phyloP scores from a whole-genome alignment of 2,797 vertebrate species.

The Macrochelys suwanniensis region DNA sequence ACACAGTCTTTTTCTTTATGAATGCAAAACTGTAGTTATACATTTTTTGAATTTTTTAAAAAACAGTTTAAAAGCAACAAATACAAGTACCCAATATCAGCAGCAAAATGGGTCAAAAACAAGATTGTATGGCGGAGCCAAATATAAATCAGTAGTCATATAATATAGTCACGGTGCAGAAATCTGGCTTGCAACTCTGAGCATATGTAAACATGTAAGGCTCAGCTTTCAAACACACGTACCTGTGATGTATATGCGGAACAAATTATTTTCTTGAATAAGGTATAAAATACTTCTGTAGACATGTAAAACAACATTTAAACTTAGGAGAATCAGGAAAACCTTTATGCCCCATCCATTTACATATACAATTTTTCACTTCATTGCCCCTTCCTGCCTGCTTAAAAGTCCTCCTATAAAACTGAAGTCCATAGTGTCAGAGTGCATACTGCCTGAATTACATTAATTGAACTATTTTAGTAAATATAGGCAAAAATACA shows the following conservation, averaged over 20 bases:
- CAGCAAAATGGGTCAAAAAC: not conserved
- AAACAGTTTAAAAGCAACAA: not conserved
- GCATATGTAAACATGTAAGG: not conserved
- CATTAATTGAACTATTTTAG: not conserved
- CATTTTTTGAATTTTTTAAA: not conserved
- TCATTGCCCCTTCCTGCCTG: not conserved
- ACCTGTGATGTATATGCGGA: not conserved
- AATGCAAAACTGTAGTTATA: rapidly evolving
- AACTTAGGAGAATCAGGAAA: not conserved
- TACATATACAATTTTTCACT: not conserved
- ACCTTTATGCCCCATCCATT: not conserved
- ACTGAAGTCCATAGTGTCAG: not conserved
- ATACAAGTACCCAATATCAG: not conserved
- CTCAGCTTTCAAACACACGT: not conserved
- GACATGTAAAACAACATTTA: not conserved
- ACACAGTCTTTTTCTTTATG: not conserved
- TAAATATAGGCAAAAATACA: not conserved
- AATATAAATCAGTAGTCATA: not conserved
- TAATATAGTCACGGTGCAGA: not conserved
- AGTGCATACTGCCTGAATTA: not conserved
- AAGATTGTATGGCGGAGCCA: not conserved
- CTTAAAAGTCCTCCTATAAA: not conserved
- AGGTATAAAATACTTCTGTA: not conserved
- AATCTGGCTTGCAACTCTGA: not conserved
- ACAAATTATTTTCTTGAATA: not conserved